Evolutionary conservation across 1,140 invertebrate genomes (phyloP), one percentile per base, ranked within the genome.

Genomic region (Bombus waltoni): DNA sequence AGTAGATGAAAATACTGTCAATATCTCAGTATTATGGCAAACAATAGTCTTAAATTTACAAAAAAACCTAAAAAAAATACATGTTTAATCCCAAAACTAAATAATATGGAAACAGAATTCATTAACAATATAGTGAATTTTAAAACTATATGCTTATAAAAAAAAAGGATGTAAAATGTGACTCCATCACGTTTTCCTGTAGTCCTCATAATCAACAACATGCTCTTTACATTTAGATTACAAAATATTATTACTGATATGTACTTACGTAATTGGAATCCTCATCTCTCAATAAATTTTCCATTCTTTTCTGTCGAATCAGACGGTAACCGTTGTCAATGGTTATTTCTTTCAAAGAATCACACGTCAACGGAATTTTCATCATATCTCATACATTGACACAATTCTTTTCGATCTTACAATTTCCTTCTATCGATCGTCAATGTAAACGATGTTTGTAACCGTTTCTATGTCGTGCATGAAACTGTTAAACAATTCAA

Each of bases 401-500:
- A 78, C n/a, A 8, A 66, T 32, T 66, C n/a, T 32, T 8, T 2
- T 44, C 59, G 40, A 81, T 78, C 44, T 66, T 75, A 66, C 78
- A 44, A 81, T 80, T 47, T 53, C 28, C 44, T 59, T 68, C 28
- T 44, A 74, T 75, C 47, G 78, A 85, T 85, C 62, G 71, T 13
- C n/a, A 42, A 32, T 2, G 11, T 47, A 28, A 53, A 80, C 38
- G 44, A 66, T 66, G 59, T 44, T 68, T n/a, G 42, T 3, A 35
- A 44, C 62, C 35, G 84, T 80, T 59, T 38, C 44, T 47, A 81
- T 81, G 79, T 40, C 84, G 79, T 81, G 78, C 83, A 74, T 42
- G 28, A 53, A 18, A 25, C 32, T 75, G 42, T 85, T 85, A 81
- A 85, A 85, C 78, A 85, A 85, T 85, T 85, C 78, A 85, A 68